Percentiles rank a stretch among this genome's conserved stretches.
Evolutionary conservation across 2,113 vertebrate genomes (phyloP).

Genomic region (Mus musculus): GRCm39 chr1:172388501-172389000

Average conservation of each 20-base stretch:
- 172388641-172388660: background rate
- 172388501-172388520: background rate
- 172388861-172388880: conserved; percentile 18
- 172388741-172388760: background rate
- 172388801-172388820: background rate
- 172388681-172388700: background rate
- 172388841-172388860: background rate
- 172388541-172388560: background rate
- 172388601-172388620: background rate
- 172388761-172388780: background rate
- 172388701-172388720: background rate
- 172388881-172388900: background rate
- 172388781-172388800: background rate
- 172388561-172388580: background rate
- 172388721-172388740: background rate
- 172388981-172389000: background rate
- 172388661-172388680: background rate
- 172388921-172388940: background rate
- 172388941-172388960: background rate
- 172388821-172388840: background rate
- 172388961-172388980: background rate
- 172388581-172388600: background rate
- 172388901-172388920: background rate
- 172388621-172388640: background rate
- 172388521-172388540: background rate